phyloP scores from a whole-genome alignment of 2,888 invertebrate species.

The Drosophila antonietae region DNA sequence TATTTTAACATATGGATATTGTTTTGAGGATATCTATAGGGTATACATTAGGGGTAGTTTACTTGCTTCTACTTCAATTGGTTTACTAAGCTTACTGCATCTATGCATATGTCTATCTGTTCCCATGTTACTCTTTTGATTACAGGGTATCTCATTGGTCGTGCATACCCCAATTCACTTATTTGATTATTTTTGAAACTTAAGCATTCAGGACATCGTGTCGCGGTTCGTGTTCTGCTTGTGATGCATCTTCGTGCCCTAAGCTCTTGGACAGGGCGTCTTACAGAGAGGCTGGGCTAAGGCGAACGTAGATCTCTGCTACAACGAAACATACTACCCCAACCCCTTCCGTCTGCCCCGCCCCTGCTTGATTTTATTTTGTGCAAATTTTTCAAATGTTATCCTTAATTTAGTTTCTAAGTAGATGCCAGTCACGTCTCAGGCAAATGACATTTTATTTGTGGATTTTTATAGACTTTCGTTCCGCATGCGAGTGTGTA shows the following conservation, averaged over 20 bases:
- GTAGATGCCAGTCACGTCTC: constrained; percentile 80
- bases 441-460: constrained; percentile 83
- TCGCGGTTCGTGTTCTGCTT: constrained; percentile 63
- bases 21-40: neutral
- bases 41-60: neutral
- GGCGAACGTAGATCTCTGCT: constrained; percentile 15
- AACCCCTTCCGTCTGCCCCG: neutral
- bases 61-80: neutral
- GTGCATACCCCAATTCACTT: neutral
- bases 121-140: neutral
- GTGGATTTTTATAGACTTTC: constrained; percentile 76
- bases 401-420: constrained; percentile 81
- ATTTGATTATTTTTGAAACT: constrained; percentile 44
- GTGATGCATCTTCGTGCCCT: constrained; percentile 28
- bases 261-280: constrained; percentile 6
- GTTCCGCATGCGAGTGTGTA: constrained; percentile 22
- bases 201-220: constrained; percentile 76
- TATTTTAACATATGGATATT: neutral
- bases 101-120: neutral
- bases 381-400: constrained; percentile 80
- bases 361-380: constrained; percentile 73
- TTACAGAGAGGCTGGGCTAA: constrained; percentile 1
- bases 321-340: neutral
- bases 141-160: constrained; percentile 7
- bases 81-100: neutral